Evolutionary conservation across 2,888 invertebrate genomes (phyloP).

Genomic region (Isoperla grammatica): DNA sequence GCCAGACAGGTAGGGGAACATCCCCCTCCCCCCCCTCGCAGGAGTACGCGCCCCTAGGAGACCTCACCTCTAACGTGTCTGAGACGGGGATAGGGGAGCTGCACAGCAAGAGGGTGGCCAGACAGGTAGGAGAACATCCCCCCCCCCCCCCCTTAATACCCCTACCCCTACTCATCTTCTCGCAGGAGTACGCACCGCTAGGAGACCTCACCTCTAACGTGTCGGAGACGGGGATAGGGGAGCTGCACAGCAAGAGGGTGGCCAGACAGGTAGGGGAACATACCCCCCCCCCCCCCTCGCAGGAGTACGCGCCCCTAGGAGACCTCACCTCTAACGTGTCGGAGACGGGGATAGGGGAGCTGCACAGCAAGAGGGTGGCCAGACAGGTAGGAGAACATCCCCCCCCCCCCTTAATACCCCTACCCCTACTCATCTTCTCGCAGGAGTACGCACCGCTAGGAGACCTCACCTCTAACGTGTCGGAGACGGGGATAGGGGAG

Average conservation of each 20-base stretch:
- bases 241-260: conserved; percentile 81
- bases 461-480: conserved; percentile 85
- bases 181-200: conserved; percentile 91
- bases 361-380: conserved; percentile 83
- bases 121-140: background rate
- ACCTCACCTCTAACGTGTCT: conserved; percentile 83
- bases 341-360: conserved; percentile 82
- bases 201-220: conserved; percentile 91
- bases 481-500: conserved; percentile 84
- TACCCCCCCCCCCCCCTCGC: too few species aligned
- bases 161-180: too few species aligned
- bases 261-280: conserved; percentile 63
- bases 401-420: too few species aligned
- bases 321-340: conserved; percentile 88
- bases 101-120: background rate
- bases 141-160: background rate
- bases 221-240: conserved; percentile 83
- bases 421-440: conserved; percentile 87
- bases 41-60: conserved; percentile 92
- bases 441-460: conserved; percentile 95
- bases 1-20: conserved; percentile 31
- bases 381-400: too few species aligned
- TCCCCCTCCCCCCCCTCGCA: conserved; percentile 59
- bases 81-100: background rate
- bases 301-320: conserved; percentile 92